phyloP scores from a whole-genome alignment of 2,797 vertebrate genomes.

The Trematomus bernacchii region DNA sequence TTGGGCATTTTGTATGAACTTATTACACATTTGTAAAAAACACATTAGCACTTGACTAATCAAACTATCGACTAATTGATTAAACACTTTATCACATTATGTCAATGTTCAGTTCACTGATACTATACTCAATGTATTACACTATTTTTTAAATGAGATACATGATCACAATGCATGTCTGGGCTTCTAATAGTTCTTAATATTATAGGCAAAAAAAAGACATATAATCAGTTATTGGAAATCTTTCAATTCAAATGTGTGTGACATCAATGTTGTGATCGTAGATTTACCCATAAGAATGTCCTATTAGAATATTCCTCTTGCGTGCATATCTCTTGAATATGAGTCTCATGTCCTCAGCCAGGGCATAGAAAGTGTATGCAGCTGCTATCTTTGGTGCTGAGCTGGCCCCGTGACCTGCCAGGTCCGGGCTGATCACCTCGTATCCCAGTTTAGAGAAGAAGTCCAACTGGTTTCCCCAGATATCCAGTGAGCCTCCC shows the following conservation, averaged over 20 bases:
- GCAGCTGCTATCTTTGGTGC: constrained; percentile 92
- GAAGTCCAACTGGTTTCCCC: constrained; percentile 96
- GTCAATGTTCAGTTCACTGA: neutral
- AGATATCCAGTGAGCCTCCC: constrained; percentile 95
- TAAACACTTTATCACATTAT: neutral
- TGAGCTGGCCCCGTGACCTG: constrained; percentile 93
- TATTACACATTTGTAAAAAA: too few species aligned
- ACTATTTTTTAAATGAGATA: neutral
- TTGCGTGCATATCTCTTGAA: constrained; percentile 95
- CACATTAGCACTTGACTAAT: too few species aligned
- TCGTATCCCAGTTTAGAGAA: constrained; percentile 95
- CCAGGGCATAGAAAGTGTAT: constrained; percentile 96
- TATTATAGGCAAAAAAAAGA: neutral
- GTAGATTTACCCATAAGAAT: constrained; percentile 92
- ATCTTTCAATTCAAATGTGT: neutral
- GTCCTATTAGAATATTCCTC: constrained; percentile 95
- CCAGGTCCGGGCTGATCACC: constrained; percentile 93
- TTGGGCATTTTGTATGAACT: too few species aligned
- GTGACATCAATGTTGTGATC: constrained; percentile 3
- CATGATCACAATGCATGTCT: neutral
- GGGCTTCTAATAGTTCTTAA: neutral
- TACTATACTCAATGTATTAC: neutral
- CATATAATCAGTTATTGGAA: neutral
- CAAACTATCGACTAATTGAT: too few species aligned
- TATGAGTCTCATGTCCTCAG: constrained; percentile 92